phyloP scores from a whole-genome alignment of 2,797 vertebrate genomes.

The Parauchenoglanis punctatus region DNA sequence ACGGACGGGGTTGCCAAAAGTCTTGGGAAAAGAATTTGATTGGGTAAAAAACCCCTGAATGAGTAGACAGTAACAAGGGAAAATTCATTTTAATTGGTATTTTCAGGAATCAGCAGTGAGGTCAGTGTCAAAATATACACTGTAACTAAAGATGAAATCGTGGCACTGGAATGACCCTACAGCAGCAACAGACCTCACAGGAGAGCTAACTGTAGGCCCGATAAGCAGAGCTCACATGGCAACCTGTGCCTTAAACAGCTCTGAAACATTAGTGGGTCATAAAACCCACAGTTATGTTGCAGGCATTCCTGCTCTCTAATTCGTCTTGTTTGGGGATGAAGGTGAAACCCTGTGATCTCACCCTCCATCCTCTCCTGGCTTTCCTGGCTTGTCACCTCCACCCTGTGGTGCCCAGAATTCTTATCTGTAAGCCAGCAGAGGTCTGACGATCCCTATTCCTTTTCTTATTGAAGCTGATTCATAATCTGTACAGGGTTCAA shows the following conservation, averaged over 20 bases:
- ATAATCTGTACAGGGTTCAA: slow-evolving; percentile 9
- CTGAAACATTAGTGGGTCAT: slow-evolving; percentile 45
- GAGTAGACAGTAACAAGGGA: neutral
- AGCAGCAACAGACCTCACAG: slow-evolving; percentile 5
- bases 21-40: neutral
- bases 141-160: neutral
- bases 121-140: neutral
- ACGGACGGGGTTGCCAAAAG: too few relatives aligned
- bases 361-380: slow-evolving; percentile 46
- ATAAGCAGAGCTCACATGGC: slow-evolving; percentile 42
- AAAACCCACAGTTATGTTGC: slow-evolving; percentile 42
- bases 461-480: slow-evolving; percentile 7
- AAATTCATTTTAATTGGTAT: neutral
- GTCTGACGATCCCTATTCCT: slow-evolving; percentile 3
- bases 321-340: slow-evolving; percentile 53
- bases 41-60: too few relatives aligned
- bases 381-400: slow-evolving; percentile 52
- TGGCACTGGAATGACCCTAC: neutral
- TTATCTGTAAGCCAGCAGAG: slow-evolving; percentile 5
- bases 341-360: slow-evolving; percentile 58
- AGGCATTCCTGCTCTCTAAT: slow-evolving; percentile 52
- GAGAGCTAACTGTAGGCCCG: slow-evolving; percentile 36
- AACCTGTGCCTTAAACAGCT: slow-evolving; percentile 46
- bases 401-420: slow-evolving; percentile 47
- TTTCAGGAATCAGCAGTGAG: neutral